Percentiles rank a stretch among this genome's conserved stretches.
Conservation (phyloP, 2,888 invertebrate species). For the Onthophagus sagittarius region DNA sequence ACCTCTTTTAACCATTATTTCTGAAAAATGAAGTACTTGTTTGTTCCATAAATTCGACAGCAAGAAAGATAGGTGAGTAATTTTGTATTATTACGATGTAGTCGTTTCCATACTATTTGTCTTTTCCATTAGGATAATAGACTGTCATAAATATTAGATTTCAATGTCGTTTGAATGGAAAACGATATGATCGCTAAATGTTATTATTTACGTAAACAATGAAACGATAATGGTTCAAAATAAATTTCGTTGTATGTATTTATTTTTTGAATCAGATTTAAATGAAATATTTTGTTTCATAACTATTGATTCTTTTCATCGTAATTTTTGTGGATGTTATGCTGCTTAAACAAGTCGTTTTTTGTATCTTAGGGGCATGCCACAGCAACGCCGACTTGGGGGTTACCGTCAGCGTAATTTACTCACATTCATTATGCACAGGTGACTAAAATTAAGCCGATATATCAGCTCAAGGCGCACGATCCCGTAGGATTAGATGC, state of each 20-base stretch:
- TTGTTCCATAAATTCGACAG: neutral
- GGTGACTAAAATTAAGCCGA: neutral
- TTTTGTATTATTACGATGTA: neutral
- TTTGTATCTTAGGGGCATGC: neutral
- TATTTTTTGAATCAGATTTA: neutral
- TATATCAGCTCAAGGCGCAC: conserved; percentile 1
- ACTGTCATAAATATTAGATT: neutral
- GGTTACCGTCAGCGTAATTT: neutral
- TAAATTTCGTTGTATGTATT: neutral
- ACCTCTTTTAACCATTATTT: too few relatives aligned
- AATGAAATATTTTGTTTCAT: too few relatives aligned
- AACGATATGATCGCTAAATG: neutral
- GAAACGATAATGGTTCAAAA: neutral
- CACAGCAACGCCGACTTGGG: neutral
- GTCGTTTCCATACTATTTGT: neutral
- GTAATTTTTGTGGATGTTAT: too few relatives aligned
- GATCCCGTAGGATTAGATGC: conserved; percentile 6
- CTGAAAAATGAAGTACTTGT: too few relatives aligned
- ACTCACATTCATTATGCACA: neutral
- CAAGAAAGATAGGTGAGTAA: neutral
- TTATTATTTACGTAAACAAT: neutral
- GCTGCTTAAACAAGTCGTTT: neutral
- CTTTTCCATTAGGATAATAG: neutral
- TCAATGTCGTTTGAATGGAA: neutral
- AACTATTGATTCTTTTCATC: too few relatives aligned